Evolutionary conservation across 23 tunicate genomes (phyloP).

Genomic region (Corella eumyota): DNA sequence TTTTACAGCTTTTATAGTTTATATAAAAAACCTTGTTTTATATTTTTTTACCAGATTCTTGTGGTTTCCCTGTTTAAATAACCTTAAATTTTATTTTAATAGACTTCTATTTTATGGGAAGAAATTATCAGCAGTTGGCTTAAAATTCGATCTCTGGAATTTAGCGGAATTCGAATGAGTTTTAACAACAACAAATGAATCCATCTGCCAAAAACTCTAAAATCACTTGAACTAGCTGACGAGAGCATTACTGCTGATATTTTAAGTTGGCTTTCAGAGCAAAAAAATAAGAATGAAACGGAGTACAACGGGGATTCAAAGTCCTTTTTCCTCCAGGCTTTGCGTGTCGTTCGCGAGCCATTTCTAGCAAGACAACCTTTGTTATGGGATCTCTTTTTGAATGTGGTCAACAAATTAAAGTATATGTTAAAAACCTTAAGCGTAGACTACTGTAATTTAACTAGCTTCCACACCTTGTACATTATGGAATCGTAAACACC

Average conservation of each 20-base stretch:
- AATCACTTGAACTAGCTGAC: conserved; percentile 16
- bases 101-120: conserved; percentile 17
- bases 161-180: conserved; percentile 13
- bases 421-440: not conserved
- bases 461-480: conserved; percentile 6
- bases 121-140: conserved; percentile 14
- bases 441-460: conserved; percentile 21
- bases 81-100: conserved; percentile 2
- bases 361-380: not conserved
- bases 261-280: conserved; percentile 9
- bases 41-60: too few species aligned
- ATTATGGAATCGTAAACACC: not conserved
- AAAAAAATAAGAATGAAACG: not conserved
- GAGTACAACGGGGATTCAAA: not conserved
- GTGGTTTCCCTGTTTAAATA: too few species aligned
- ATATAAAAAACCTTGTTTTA: not conserved
- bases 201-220: conserved; percentile 3
- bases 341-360: conserved; percentile 16
- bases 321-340: not conserved
- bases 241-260: conserved; percentile 14
- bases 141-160: conserved; percentile 8
- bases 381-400: not conserved
- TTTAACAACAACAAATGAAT: conserved; percentile 1
- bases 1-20: not conserved
- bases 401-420: not conserved